Percentiles rank a stretch among this genome's conserved stretches.
Evolutionary conservation across 2,113 vertebrate genomes (phyloP).

Genomic region (Pristiophorus japonicus): DNA sequence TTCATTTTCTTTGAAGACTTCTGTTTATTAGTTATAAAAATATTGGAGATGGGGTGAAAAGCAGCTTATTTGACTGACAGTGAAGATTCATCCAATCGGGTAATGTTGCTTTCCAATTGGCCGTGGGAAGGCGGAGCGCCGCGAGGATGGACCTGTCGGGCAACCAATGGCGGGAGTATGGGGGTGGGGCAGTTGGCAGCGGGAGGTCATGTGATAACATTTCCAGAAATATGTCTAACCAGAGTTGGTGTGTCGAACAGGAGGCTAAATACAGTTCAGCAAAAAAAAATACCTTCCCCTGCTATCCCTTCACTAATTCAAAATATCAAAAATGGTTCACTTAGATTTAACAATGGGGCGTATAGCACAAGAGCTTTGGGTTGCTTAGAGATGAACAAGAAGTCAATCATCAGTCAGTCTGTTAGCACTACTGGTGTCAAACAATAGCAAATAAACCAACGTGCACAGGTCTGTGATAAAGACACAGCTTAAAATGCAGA

Average conservation of each 20-base stretch:
- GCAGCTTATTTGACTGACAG: not conserved
- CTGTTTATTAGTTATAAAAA: not conserved
- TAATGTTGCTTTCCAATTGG: not conserved
- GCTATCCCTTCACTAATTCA: too few relatives aligned
- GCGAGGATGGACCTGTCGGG: not conserved
- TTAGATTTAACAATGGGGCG: not conserved
- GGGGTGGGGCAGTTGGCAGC: not conserved
- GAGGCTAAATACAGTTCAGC: not conserved
- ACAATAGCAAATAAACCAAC: not conserved
- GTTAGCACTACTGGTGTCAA: not conserved
- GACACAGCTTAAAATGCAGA: not conserved
- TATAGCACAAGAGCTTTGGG: not conserved
- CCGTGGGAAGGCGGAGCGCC: not conserved
- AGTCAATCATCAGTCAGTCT: conserved; percentile 6
- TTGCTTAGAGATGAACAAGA: not conserved
- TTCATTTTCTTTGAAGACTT: not conserved
- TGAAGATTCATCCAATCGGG: not conserved
- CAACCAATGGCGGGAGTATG: not conserved
- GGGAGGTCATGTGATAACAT: not conserved
- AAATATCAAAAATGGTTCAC: not conserved
- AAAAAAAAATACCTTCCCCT: not conserved
- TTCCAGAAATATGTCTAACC: not conserved
- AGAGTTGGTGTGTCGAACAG: not conserved
- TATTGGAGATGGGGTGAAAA: not conserved
- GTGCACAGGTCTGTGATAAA: not conserved